Evolutionary conservation across 2,797 vertebrate genomes (phyloP), one percentile per base, ranked within the genome.

Genomic region (Hemibagrus guttatus): DNA sequence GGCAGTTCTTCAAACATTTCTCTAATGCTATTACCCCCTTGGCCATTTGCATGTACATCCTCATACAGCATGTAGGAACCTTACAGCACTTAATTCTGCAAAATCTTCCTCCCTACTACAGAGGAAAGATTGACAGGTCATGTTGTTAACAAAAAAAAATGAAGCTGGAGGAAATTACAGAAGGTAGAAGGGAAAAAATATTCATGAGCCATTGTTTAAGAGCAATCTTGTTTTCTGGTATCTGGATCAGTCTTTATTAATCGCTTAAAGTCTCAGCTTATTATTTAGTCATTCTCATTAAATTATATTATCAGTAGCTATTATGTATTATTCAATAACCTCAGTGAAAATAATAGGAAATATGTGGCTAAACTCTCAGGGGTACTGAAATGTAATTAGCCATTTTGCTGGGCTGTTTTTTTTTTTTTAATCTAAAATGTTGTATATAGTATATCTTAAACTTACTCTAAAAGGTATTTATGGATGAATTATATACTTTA

Each of bases 1-100:
- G 85, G 68, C 85, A 88, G 35, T 86, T 31, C 88, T 88, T 88
- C 84, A 86, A 81, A 71, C 84, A 74, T 59, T 74, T 69, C 80
- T 78, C 23, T 71, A 66, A 78, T 75, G 80, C 83, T 83, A 74
- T 85, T 79, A 49, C 31, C 23, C 78, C 86, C 61, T 42, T 85
- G 76, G 76, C 17, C 46, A 61, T 78, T 64, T 79, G 84, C 66
- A 71, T 88, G 63, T 74, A 80, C 81, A 82, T 78, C 83, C 69
- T 39, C 39, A 17, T 28, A 83, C 39, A 69, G 39, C 71, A 86
- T 35, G 61, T 26, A 78, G 59, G 72, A 86, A 74, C 52, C 26
- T 59, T 19, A 35, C 28, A 64, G 26, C 28, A 39, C 54, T 64
- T 64, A 64, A 64, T 88, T 88, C 84, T 75, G 75, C 49, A 49